Conservation (phyloP, 2,888 invertebrate genomes). For the Nemoura dubitans region DNA sequence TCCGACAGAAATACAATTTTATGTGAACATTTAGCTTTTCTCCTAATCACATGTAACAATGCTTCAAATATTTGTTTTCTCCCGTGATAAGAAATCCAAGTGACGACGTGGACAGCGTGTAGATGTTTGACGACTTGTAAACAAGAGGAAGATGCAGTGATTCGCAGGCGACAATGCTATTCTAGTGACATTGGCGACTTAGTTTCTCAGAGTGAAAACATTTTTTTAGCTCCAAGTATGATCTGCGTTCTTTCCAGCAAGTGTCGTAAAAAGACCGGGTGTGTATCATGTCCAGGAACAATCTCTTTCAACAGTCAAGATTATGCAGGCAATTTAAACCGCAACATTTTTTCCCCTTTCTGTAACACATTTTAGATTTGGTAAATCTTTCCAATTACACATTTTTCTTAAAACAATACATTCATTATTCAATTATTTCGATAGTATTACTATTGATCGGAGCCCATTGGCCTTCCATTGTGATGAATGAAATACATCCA, state of each 20-base stretch:
- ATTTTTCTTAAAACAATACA: slow-evolving; percentile 5
- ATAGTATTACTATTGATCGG: neutral
- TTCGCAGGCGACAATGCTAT: neutral
- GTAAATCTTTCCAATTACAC: neutral
- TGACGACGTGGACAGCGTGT: neutral
- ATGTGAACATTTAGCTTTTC: neutral
- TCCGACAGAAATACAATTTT: neutral
- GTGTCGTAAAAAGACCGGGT: neutral
- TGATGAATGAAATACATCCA: slow-evolving; percentile 15
- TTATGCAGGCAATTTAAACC: neutral
- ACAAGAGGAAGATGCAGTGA: neutral
- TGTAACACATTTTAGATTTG: neutral
- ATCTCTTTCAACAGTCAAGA: neutral
- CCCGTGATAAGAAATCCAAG: neutral
- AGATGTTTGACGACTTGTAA: neutral
- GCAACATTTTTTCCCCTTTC: neutral
- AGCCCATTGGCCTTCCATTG: slow-evolving; percentile 17
- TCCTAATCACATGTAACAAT: neutral
- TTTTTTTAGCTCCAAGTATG: neutral
- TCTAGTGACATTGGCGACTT: neutral
- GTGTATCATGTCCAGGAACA: neutral
- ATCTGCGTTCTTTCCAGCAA: neutral
- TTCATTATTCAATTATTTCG: slow-evolving; percentile 18
- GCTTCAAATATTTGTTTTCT: neutral
- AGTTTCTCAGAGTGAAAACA: neutral